Conservation (phyloP, 2,888 invertebrate genomes). For the Heliconius charithonia region DNA sequence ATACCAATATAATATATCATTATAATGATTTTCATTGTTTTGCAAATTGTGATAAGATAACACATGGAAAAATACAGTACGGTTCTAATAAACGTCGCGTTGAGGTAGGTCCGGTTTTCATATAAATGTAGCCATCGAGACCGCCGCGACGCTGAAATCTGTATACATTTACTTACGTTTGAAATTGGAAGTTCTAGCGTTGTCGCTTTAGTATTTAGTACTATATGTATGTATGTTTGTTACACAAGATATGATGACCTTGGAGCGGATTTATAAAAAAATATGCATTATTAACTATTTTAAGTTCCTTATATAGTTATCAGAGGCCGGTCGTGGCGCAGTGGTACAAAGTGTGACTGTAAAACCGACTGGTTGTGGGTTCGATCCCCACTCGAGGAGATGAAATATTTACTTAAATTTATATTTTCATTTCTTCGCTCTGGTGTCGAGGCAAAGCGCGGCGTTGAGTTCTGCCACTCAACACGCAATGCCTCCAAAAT, state of each 20-base stretch:
- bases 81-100: slow-evolving; percentile 54
- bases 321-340: too few relatives aligned
- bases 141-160: slow-evolving; percentile 40
- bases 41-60: slow-evolving; percentile 54
- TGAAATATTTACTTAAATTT: too few relatives aligned
- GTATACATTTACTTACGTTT: not conserved
- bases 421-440: too few relatives aligned
- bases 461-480: too few relatives aligned
- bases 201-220: not conserved
- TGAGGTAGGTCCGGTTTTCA: slow-evolving; percentile 67
- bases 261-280: not conserved
- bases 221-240: not conserved
- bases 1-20: not conserved
- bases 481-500: too few relatives aligned
- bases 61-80: slow-evolving; percentile 64
- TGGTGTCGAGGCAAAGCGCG: too few relatives aligned
- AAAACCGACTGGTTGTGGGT: too few relatives aligned
- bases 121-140: slow-evolving; percentile 38
- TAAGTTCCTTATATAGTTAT: not conserved
- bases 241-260: not conserved
- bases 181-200: not conserved
- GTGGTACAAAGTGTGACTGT: too few relatives aligned
- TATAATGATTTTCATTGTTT: slow-evolving; percentile 24
- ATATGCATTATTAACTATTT: not conserved
- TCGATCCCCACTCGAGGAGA: too few relatives aligned